Base-by-base conservation (phyloP, 2,113 vertebrate species). In the Dicrurus megarhynchus region DNA sequence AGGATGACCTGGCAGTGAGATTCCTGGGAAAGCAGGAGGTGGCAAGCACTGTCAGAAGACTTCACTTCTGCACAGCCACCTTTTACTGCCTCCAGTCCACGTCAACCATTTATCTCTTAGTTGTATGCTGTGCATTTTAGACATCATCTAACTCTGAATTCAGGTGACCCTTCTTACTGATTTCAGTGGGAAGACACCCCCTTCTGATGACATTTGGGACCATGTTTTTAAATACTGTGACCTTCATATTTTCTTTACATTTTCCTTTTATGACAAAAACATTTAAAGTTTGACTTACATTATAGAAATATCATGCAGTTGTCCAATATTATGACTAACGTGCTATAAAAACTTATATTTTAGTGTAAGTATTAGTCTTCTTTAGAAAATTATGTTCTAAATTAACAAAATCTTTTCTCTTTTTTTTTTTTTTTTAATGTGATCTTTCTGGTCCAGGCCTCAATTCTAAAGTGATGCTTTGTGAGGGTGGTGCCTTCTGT, bases 41-140 rank as follows among this genome's bases (percentile, higher is more conserved):
- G 16, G 10, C 10, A 49, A 46, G 10, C 0, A 0, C 22, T 33
- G 49, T 11, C 14, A 70, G 6, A 3, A 0, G 0, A 26, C 27
- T 67, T 71, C 30, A 8, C 5, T 63, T 63, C 11, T 28, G 35
- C 46, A 8, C 20, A 74, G 26, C 9, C 20, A 4, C 0, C 0
- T 20, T 55, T 46, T 81, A 28, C 59, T 30, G 9, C 17, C 19
- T 57, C 26, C 4, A 39, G 46, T 6, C 11, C 1, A 1, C 46
- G 26, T 5, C 46, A 84, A 10, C 14, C 3, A 1, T 46, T 50
- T 30, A 12, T 13, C 32, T 77, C 1, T 1, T 3, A 10, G 9
- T 2, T 33, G 6, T 39, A 5, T 7, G 22, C 3, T n/a, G 16
- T 42, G 19, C 8, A 9, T 35, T 73, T 65, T 35, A 46, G 35